Evolutionary conservation across 2,888 invertebrate genomes (phyloP), one percentile per base, ranked within the genome.

Genomic region (Alsophila aescularia): DNA sequence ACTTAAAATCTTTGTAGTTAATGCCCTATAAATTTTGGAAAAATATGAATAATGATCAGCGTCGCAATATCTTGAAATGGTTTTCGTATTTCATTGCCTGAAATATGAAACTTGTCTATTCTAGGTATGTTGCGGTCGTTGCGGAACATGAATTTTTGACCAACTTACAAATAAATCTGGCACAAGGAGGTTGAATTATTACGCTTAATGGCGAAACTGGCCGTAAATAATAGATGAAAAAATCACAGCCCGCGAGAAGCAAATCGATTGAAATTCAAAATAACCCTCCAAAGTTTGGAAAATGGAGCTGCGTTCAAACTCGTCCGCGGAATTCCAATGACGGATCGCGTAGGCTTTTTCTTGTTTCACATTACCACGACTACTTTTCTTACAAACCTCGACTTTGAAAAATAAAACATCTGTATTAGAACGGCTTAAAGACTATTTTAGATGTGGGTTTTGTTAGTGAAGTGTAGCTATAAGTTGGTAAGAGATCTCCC

Each of bases 301-400:
- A 85, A 87, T 84, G 79, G 83, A 81, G 81, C 77, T 75, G 65
- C 74, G 72, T 72, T 75, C 75, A 79, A 82, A 81, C 79, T 84
- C 86, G 82, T 79, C 86, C 88, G 87, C 85, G 87, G 88, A 89
- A 90, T 90, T 85, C 79, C 84, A 90, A 90, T 90, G 90, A 90
- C 88, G 90, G 88, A 87, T 89, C 86, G 88, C 77, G 81, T 79
- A 86, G 84, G 88, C 85, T 90, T 90, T 90, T 90, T 90, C 90
- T 87, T 88, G 83, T 87, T 83, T 79, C 74, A 74, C 75, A 75
- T 64, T 59, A 67, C 81, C 64, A 80, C 57, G 13, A 61, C 67
- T 36, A 21, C 29, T 51, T 65, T 76, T 40, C 73, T 10, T 31
- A 40, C 34, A 13, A 1, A 18, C 15, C 40, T 14, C 10, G 29